phyloP scores from a whole-genome alignment of 2,797 vertebrate genomes.

The Diplodus sargus region DNA sequence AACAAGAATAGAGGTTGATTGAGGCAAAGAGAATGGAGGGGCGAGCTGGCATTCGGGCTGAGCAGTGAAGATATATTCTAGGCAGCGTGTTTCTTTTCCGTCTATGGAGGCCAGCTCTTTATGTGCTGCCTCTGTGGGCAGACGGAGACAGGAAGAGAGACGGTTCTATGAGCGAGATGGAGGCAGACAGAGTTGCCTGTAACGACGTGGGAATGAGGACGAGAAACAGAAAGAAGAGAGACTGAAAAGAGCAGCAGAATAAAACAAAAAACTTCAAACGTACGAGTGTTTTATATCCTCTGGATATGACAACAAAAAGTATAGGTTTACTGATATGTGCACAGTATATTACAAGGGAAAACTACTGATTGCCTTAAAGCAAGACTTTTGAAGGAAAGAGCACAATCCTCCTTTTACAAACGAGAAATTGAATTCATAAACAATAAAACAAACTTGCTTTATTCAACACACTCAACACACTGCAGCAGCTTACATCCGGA shows the following conservation, averaged over 20 bases:
- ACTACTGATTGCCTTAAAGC: not conserved
- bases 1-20: conserved; percentile 18
- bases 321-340: conserved; percentile 3
- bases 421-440: not conserved
- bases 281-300: not conserved
- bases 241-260: not conserved
- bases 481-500: not conserved
- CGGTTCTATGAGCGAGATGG: not conserved
- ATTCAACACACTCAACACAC: not conserved
- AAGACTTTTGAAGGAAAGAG: not conserved
- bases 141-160: not conserved
- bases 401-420: not conserved
- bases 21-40: conserved; percentile 37
- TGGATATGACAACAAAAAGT: not conserved
- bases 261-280: conserved; percentile 5
- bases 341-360: not conserved
- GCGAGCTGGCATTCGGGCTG: conserved; percentile 42
- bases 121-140: conserved; percentile 53
- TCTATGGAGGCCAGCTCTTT: conserved; percentile 55
- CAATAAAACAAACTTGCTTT: not conserved
- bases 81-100: conserved; percentile 37
- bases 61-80: conserved; percentile 42
- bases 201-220: conserved; percentile 9
- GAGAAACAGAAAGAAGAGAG: not conserved
- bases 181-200: not conserved